Base-by-base conservation (phyloP, 2,797 vertebrate species). In the Onychomys torridus region DNA sequence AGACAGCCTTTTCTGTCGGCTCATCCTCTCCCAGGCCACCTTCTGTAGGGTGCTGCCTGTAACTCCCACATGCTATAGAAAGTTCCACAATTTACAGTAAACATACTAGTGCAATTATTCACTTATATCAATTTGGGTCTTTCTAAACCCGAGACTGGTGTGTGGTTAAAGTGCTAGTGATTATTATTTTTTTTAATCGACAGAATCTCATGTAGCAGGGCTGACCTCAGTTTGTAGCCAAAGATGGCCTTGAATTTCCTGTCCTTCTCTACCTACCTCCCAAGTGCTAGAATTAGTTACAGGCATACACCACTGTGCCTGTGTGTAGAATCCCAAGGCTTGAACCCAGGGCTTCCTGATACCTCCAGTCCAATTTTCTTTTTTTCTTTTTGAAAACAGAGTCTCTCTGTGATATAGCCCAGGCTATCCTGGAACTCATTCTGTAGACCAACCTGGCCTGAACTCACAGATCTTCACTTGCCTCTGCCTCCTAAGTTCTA, bases 61-160 rank as follows among this genome's bases (percentile, higher is more conserved):
- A 76, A 71, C 76, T 93, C 40, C 81, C 27, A 37, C 67, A 71
- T 67, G 57, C 92, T 93, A 32, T n/a, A 84, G 79, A 94, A 89
- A 93, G 52, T 29, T 59, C 65, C 49, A 86, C 57, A 59, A 63
- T 81, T 78, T 78, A 90, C 55, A 29, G 13, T 32, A 59, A 43
- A 4, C 25, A 32, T 34, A 23, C 27, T 40, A 77, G 29, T 27
- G 49, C 12, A 1, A 57, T 69, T 94, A 86, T 52, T 96, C 34
- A 79, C 63, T 71, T 81, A 94, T n/a, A 73, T 59, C 43, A 59
- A 83, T 79, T 65, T 85, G 59, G 32, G 46, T 61, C 75, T 97
- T 97, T 94, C 21, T 55, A 91, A 96, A 43, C 40, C 61, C 23
- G 63, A 67, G 65, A 87, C 75, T 61, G 71, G 1, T 55, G 16